phyloP scores from a whole-genome alignment of 2,888 invertebrate genomes.

The Parnassius glacialis region DNA sequence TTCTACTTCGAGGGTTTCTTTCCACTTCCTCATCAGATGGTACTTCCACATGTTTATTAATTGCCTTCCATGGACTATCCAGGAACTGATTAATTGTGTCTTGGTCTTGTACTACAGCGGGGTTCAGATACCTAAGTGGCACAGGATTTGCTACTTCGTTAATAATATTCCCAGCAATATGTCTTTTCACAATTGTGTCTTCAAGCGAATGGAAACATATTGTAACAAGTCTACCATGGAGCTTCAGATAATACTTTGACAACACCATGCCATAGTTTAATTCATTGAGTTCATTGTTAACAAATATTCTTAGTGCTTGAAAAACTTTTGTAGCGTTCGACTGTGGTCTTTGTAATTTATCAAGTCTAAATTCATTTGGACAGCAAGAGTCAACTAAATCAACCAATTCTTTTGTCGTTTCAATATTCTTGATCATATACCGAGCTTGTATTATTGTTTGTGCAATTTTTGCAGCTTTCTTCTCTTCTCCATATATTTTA shows the following conservation, averaged over 20 bases:
- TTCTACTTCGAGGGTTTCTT: slow-evolving; percentile 91
- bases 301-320: slow-evolving; percentile 95
- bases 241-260: slow-evolving; percentile 88
- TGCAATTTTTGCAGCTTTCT: slow-evolving; percentile 91
- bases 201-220: slow-evolving; percentile 96
- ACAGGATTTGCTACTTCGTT: slow-evolving; percentile 86
- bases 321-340: slow-evolving; percentile 96
- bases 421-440: slow-evolving; percentile 86
- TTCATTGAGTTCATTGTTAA: slow-evolving; percentile 98
- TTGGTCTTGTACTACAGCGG: slow-evolving; percentile 80
- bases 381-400: slow-evolving; percentile 85
- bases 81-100: slow-evolving; percentile 82
- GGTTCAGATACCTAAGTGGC: slow-evolving; percentile 86
- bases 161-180: slow-evolving; percentile 88
- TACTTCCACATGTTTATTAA: slow-evolving; percentile 90
- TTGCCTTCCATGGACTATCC: slow-evolving; percentile 86
- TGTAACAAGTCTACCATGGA: slow-evolving; percentile 88
- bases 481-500: slow-evolving; percentile 96
- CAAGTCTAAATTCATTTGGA: slow-evolving; percentile 79
- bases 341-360: slow-evolving; percentile 87
- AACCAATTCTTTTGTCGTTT: slow-evolving; percentile 91
- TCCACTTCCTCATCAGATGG: slow-evolving; percentile 88
- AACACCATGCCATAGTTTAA: slow-evolving; percentile 92
- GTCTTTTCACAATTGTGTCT: slow-evolving; percentile 95
- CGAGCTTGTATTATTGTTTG: slow-evolving; percentile 92